Percentiles rank a stretch among this genome's conserved stretches.
Conservation (phyloP, 2,797 vertebrate species). For the Trematomus bernacchii region DNA sequence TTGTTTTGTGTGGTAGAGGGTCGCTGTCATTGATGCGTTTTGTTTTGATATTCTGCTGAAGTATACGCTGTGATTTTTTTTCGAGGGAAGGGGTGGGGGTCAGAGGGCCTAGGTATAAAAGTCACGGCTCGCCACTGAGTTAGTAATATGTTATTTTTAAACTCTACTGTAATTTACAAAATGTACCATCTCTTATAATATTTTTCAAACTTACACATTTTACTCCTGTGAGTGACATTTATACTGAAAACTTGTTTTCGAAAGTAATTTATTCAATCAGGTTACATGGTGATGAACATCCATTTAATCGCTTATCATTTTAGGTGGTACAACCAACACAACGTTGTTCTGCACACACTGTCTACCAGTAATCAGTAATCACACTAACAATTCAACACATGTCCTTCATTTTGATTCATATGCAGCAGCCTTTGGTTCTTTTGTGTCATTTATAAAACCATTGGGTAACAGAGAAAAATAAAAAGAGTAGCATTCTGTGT, state of each 20-base stretch:
- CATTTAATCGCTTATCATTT: background rate
- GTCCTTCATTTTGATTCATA: background rate
- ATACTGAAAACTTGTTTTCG: background rate
- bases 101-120: too few relatives aligned
- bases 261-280: background rate
- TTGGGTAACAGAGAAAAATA: background rate
- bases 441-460: background rate
- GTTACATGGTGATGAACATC: background rate
- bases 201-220: too few relatives aligned
- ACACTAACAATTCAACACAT: background rate
- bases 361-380: too few relatives aligned
- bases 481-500: background rate
- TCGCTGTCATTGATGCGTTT: too few relatives aligned
- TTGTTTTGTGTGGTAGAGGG: too few relatives aligned
- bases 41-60: too few relatives aligned
- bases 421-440: background rate
- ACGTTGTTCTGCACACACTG: slow-evolving; percentile 4
- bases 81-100: too few relatives aligned
- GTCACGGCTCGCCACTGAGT: too few relatives aligned
- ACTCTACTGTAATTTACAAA: too few relatives aligned
- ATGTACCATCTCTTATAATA: too few relatives aligned
- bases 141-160: too few relatives aligned
- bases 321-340: slow-evolving; percentile 9
- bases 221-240: background rate
- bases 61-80: too few relatives aligned